These are phyloP conservation scores for Myiagra hebetior DNA, from an alignment of 2,113 vertebrate species.

Conservation along the genomic window DNA sequence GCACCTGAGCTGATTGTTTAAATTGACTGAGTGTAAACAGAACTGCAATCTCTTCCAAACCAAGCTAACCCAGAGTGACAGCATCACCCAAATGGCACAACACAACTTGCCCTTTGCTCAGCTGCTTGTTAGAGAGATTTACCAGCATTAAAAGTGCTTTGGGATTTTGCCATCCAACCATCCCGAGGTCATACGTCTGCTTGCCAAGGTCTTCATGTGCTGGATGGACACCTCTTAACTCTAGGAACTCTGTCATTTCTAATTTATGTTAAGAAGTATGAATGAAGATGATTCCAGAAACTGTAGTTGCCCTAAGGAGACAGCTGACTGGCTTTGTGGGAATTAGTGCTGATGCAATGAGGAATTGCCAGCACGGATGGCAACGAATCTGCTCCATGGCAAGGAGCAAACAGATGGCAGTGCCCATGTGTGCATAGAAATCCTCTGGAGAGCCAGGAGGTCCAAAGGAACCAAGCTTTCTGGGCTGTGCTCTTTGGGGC, in stretches of 20 bases:
- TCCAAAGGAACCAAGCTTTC: neutral
- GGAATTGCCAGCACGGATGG: neutral
- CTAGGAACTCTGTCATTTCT: neutral
- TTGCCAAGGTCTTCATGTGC: neutral
- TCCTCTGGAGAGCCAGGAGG: neutral
- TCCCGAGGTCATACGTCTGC: neutral
- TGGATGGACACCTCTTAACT: constrained; percentile 14
- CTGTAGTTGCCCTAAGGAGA: neutral
- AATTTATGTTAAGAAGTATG: neutral
- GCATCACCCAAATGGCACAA: neutral
- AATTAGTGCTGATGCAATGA: neutral
- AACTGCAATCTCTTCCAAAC: neutral
- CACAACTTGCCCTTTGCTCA: neutral
- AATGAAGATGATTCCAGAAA: neutral
- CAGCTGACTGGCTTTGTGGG: neutral
- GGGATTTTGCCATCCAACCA: neutral
- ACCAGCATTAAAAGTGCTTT: neutral
- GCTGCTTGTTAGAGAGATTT: constrained; percentile 29
- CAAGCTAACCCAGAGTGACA: constrained; percentile 33
- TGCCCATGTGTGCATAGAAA: neutral
- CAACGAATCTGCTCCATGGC: neutral
- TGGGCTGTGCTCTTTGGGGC: neutral
- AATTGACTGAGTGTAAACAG: constrained; percentile 17
- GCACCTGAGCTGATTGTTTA: constrained; percentile 42
- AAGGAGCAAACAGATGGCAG: neutral